phyloP scores from a whole-genome alignment of 2,113 vertebrate species.

The Solenodon paradoxus region DNA sequence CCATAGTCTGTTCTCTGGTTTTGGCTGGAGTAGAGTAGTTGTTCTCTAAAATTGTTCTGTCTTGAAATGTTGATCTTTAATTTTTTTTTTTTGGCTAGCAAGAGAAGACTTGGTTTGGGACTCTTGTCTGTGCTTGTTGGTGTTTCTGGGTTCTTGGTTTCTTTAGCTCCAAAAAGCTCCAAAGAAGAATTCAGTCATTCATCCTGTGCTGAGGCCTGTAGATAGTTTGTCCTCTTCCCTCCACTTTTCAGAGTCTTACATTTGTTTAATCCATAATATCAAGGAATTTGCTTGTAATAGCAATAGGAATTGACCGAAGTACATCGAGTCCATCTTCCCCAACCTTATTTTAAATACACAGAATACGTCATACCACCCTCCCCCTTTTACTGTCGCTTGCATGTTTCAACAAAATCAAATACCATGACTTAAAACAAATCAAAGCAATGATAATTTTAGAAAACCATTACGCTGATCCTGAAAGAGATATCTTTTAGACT shows the following conservation, averaged over 20 bases:
- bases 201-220: background rate
- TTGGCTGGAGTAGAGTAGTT: background rate
- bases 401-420: constrained; percentile 50
- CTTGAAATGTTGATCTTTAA: background rate
- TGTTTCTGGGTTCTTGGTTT: background rate
- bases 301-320: background rate
- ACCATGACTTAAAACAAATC: constrained; percentile 4
- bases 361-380: constrained; percentile 16
- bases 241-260: background rate
- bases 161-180: background rate
- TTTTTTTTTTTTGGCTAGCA: background rate
- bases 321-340: background rate
- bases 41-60: background rate
- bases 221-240: background rate
- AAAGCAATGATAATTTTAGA: constrained; percentile 42
- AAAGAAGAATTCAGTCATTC: background rate
- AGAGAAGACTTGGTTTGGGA: background rate
- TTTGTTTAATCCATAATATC: background rate
- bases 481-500: constrained; percentile 38
- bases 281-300: constrained; percentile 1
- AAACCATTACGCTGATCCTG: constrained; percentile 29
- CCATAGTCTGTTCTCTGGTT: background rate
- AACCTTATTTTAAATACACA: constrained; percentile 41
- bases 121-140: background rate
- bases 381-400: background rate